Evolutionary conservation across 2,797 vertebrate species (phyloP), one percentile per base, ranked within the genome.

Genomic region (Urophycis tenuis): DNA sequence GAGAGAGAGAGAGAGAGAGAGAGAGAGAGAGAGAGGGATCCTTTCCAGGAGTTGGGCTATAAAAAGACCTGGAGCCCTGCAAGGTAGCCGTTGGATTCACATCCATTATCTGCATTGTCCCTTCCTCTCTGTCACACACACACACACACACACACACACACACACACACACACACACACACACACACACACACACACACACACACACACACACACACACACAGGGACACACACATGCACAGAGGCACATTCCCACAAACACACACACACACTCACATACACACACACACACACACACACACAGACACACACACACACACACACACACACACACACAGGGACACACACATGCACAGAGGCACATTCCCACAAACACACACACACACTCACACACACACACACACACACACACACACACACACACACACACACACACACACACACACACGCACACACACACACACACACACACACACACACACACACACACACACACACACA

Each of bases 31-130:
- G 33, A 11, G 71, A 77, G 34, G 77, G 84, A 84, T 86, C 79
- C 81, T 88, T 85, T 89, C 86, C 80, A 89, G 82, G 80, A 85
- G 84, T 77, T 81, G 82, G 80, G 85, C 87, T 91, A 91, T 89
- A 89, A 89, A 91, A 92, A 90, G 90, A 83, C 1, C 81, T 35
- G 76, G 75, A 85, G 85, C 81, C 78, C 87, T 88, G 86, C 82
- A 86, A 90, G 88, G 89, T 89, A 89, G 86, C 89, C 88, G 89
- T 89, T 88, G 88, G 86, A 86, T 89, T 89, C 87, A 90, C 88
- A 89, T 90, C 88, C 86, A 88, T 91, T 89, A 77, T 80, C 87
- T 84, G 86, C 85, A 88, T 90, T 91, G 90, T 91, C 87, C 39
- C 39, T 41, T 3, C 87, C 88, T 89, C 81, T 90, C 85, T 74